Evolutionary conservation across 2,113 vertebrate species (phyloP).

Genomic region (Mirounga angustirostris): DNA sequence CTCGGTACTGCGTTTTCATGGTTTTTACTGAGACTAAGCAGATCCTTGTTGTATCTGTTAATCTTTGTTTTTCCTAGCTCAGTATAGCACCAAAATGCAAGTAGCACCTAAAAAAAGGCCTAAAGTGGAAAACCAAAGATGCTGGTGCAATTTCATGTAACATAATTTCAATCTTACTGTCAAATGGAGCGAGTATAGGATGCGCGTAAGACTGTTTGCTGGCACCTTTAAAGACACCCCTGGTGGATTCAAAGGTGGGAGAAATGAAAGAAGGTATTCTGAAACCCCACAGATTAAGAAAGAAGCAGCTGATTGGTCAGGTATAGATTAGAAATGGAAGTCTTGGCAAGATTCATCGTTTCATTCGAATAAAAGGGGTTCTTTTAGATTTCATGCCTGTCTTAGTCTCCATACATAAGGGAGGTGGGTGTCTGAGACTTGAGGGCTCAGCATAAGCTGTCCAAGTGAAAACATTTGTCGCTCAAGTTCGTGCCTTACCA

Average conservation of each 20-base stretch:
- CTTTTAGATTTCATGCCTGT: background rate
- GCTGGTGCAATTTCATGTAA: background rate
- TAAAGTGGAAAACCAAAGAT: background rate
- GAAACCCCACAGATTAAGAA: background rate
- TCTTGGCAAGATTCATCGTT: background rate
- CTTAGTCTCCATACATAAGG: background rate
- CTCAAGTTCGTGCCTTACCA: constrained; percentile 60
- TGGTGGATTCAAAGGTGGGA: background rate
- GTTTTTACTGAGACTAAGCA: background rate
- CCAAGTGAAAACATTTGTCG: background rate
- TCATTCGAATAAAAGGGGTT: background rate
- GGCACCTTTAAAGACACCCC: background rate
- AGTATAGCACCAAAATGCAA: background rate
- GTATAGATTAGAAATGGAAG: background rate
- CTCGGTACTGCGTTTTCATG: background rate
- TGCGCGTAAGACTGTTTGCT: background rate
- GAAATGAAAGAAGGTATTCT: background rate
- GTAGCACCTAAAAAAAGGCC: background rate
- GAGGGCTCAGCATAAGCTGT: background rate
- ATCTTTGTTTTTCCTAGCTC: constrained; percentile 10
- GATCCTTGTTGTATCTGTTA: background rate
- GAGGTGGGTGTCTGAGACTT: background rate
- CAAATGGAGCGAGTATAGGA: background rate
- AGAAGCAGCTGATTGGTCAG: background rate
- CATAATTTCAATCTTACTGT: background rate